Evolutionary conservation across 30 jellyfish, hydroid and myxozoan species (phyloP).

Genomic region (Calvadosia cruxmelitensis): DNA sequence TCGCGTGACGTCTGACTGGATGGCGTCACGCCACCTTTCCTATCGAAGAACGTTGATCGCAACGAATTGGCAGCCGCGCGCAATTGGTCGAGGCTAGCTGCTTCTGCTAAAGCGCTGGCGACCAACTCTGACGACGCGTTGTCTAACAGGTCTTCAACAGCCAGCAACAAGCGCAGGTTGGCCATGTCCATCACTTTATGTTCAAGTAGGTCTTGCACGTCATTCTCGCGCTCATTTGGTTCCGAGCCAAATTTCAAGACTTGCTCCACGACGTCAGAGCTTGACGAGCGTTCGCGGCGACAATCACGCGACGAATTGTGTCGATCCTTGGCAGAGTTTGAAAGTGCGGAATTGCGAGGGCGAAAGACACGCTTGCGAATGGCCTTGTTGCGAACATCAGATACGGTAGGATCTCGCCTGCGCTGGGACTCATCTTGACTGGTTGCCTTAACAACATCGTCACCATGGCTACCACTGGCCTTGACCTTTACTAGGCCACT

Average conservation of each 20-base stretch:
- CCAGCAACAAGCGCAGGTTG: constrained; percentile 73
- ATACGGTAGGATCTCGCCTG: not conserved
- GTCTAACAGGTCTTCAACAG: constrained; percentile 95
- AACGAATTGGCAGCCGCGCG: constrained; percentile 54
- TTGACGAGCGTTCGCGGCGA: not conserved
- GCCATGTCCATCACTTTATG: constrained; percentile 53
- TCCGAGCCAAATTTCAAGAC: not conserved
- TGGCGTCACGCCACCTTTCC: constrained; percentile 30
- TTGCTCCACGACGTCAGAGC: constrained; percentile 6
- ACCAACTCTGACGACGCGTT: constrained; percentile 93
- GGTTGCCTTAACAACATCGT: not conserved
- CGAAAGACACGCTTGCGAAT: not conserved
- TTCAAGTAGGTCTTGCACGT: not conserved
- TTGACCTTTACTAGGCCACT: not conserved
- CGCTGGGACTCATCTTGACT: not conserved
- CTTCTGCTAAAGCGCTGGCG: constrained; percentile 96
- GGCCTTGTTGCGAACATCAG: not conserved
- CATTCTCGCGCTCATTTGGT: not conserved
- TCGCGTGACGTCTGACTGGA: constrained; percentile 77
- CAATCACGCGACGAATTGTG: not conserved
- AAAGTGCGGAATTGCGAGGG: not conserved
- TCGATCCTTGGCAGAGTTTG: not conserved
- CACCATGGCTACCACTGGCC: not conserved
- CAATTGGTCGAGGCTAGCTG: constrained; percentile 84
- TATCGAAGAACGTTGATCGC: constrained; percentile 27